Base-by-base conservation (phyloP, 2,797 vertebrate genomes). In the Corythornis leucogaster region DNA sequence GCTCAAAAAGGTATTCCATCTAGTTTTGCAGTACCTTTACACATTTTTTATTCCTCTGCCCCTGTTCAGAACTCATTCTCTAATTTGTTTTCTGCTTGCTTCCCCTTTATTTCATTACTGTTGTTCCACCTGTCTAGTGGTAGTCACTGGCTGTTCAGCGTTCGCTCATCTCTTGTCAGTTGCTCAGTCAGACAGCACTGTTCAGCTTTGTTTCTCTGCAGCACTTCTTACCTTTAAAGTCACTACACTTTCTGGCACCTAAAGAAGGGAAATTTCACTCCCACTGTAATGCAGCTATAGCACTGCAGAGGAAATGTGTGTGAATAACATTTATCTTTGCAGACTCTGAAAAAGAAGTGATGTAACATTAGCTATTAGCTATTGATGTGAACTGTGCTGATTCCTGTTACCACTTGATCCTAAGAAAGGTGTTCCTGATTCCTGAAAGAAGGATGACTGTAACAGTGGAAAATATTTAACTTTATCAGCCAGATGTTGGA, bases 371-470 rank as follows among this genome's bases (percentile, higher is more conserved):
- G 73, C 50, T 51, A 87, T 85, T 92, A 91, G 58, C 92, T 92
- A 31, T 35, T 87, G 78, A 95, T 85, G 70, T 59, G 82, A 95
- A 66, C 42, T 91, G 66, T 90, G 67, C 66, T 91, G 7, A 6
- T 96, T 96, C 58, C 71, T 78, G 38, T 71, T 89, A 54, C n/a
- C 53, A 46, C 12, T 8, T 96, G 79, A 94, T 80, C 46, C 8
- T 95, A 88, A 93, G 71, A 95, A 93, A 68, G 33, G 10, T 74
- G 28, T 88, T 97, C 86, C 76, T 95, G 74, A 89, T 88, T 97
- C 86, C 76, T 95, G 74, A 89, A 94, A 95, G 86, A 95, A 92
- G 58, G 85, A 76, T 83, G 87, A 58, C 74, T 87, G 48, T 82
- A 93, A 94, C 75, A 4, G 2, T 89, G 15, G 40, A 85, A 94